Percentiles rank a stretch among this genome's conserved stretches.
phyloP scores from a whole-genome alignment of 2,888 invertebrate species.

The Brachynemurus nebulosus region DNA sequence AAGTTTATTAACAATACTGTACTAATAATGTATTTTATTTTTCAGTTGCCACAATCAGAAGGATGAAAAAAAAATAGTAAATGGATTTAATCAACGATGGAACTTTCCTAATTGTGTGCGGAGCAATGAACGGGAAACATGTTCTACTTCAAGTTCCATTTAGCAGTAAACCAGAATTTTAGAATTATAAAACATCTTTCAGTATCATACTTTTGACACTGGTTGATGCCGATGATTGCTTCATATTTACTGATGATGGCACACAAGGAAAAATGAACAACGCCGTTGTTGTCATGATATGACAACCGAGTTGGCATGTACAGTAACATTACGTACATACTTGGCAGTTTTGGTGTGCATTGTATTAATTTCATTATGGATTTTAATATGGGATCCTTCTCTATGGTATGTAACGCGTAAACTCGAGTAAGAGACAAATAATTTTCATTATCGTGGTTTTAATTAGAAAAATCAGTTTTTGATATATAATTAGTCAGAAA shows the following conservation, averaged over 20 bases:
- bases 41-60: slow-evolving; percentile 17
- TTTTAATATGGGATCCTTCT: no score
- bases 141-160: slow-evolving; percentile 18
- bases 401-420: no score
- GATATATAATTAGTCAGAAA: no score
- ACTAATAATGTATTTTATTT: no score
- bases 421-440: no score
- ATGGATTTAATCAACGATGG: slow-evolving; percentile 21
- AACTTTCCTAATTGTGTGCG: slow-evolving; percentile 22
- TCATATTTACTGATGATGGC: slow-evolving; percentile 15
- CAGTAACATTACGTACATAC: no score
- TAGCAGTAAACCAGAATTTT: slow-evolving; percentile 18
- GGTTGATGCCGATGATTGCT: slow-evolving; percentile 15
- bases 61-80: slow-evolving; percentile 21
- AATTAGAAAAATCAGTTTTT: no score
- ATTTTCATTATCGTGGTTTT: no score
- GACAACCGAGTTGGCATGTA: no score
- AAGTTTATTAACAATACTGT: no score
- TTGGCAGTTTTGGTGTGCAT: no score
- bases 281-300: slow-evolving; percentile 15
- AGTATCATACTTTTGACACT: slow-evolving; percentile 17
- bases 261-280: slow-evolving; percentile 17
- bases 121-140: slow-evolving; percentile 24
- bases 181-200: slow-evolving; percentile 19
- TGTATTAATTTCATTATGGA: no score